These are phyloP conservation scores for Ennomos erosarius DNA, from an alignment of 2,888 invertebrate genomes.

Conservation along the genomic window DNA sequence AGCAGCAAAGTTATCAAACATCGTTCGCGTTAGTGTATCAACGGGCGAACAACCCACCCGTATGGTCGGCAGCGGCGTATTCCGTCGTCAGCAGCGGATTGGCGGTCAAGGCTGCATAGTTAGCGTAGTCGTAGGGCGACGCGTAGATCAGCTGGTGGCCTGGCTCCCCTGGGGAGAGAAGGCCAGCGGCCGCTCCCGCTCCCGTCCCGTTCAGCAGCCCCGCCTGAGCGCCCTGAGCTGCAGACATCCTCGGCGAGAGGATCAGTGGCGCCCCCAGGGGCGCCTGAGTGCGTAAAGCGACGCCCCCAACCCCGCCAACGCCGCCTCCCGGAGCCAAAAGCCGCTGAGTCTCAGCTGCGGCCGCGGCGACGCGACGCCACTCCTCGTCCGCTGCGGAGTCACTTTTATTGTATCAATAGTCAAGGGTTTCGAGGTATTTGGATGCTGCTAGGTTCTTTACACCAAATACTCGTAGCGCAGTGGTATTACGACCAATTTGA, in stretches of 20 bases:
- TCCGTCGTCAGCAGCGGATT: slow-evolving; percentile 92
- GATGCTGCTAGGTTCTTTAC: background rate
- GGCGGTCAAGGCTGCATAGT: slow-evolving; percentile 93
- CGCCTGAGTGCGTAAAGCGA: slow-evolving; percentile 88
- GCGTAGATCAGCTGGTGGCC: slow-evolving; percentile 95
- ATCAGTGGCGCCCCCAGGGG: slow-evolving; percentile 97
- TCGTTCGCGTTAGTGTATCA: slow-evolving; percentile 55
- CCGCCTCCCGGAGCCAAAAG: slow-evolving; percentile 86
- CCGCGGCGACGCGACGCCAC: slow-evolving; percentile 93
- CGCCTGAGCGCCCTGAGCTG: slow-evolving; percentile 90
- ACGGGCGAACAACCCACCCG: slow-evolving; percentile 93
- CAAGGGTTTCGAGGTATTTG: slow-evolving; percentile 39
- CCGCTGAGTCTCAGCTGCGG: slow-evolving; percentile 92
- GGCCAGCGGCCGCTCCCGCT: slow-evolving; percentile 71
- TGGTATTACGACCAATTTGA: too few species aligned
- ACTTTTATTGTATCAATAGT: slow-evolving; percentile 78
- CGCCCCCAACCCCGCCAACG: slow-evolving; percentile 82
- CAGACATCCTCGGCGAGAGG: slow-evolving; percentile 95
- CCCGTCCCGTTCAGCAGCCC: slow-evolving; percentile 85
- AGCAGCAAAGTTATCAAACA: slow-evolving; percentile 38
- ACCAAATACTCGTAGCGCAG: too few species aligned
- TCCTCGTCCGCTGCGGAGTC: slow-evolving; percentile 91
- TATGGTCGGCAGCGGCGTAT: slow-evolving; percentile 94
- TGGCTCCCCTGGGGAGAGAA: slow-evolving; percentile 86
- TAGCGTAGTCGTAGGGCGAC: slow-evolving; percentile 94